Evolutionary conservation across 2,888 invertebrate species (phyloP), one percentile per base, ranked within the genome.

Genomic region (Celastrina argiolus): DNA sequence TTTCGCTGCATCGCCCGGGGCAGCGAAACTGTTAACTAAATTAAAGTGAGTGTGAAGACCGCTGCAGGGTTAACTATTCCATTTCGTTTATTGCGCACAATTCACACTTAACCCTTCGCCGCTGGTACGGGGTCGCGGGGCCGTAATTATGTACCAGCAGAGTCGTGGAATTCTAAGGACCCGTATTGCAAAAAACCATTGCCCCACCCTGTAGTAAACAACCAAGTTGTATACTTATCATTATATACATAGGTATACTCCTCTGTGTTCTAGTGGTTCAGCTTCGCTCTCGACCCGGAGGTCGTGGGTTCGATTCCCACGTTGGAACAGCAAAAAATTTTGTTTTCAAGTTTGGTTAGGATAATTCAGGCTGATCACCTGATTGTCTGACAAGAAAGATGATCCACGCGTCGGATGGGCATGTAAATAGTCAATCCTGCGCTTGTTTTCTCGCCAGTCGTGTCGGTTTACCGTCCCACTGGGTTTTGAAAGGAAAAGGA

Each of bases 51-150:
- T 91, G 91, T 85, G 89, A 90, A 88, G 86, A 87, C 85, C 85
- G 85, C 85, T 88, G 84, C 85, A 87, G 88, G 89, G 89, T 86
- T 89, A 87, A 91, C 90, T 90, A 90, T 90, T 88, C 87, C 90
- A 90, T 90, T 88, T 84, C 89, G 82, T 91, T 90, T 90, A 90
- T 90, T 89, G 87, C 88, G 81, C 82, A 81, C 85, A 83, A 83
- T 84, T 87, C 85, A 74, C 76, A 76, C 78, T 83, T 83, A 87
- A 88, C 89, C 90, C 88, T 85, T 81, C 78, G 71, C 78, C 79
- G 79, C 80, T 84, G 81, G 73, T 74, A 75, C 76, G 74, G 58
- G 70, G 69, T 69, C 66, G 67, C 42, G 36, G 12, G 45, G 68
- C 69, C 66, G 67, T 69, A 70, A 70, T 71, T 74, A 69, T 67